Base-by-base conservation (phyloP, 2,888 invertebrate genomes). In the Chironomus tentans region DNA sequence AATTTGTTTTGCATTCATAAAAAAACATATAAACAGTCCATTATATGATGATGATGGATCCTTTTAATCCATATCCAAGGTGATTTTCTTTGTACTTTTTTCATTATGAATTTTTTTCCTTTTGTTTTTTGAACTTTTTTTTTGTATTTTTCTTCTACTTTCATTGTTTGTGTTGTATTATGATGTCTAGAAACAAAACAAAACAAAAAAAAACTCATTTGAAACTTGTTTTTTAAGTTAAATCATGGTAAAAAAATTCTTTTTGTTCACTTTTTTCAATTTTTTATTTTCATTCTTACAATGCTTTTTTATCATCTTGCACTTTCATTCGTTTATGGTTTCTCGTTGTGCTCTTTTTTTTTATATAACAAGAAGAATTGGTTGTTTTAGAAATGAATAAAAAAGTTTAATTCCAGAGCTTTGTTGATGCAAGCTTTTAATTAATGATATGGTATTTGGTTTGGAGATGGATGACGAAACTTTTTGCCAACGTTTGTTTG, bases 11-110 rank as follows among this genome's bases (percentile, higher is more conserved):
- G 48, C 47, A 70, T 48, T 28, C 70, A 70, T 48, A 70, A 47
- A 56, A 56, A 24, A 50, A 38, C 10, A 47, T 61, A 71, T 28
- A 71, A 71, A 71, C 71, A 71, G 71, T 71, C 71, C 71, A 71
- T 56, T 71, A 71, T 71, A 61, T 70, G 71, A 71, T 71, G 56
- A 71, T 71, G 50, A 71, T 71, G 71, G 71, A 71, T 70, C 70
- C 70, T n/a, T 71, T 38, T 38, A 38, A 71, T 71, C 24, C 71
- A 15, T 65, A 65, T 65, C 71, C 71, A 71, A 71, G 71, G 71
- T 71, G 56, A 50, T 50, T 71, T 71, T 71, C 71, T 71, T 71
- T 71, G 71, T 71, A 47, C 56, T 56, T 56, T 56, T 56, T 56
- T 2, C 56, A 56, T 56, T 18, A 56, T 15, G 18, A 18, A 18